phyloP scores from a whole-genome alignment of 2,888 invertebrate species.

The Psylliodes chrysocephalus region DNA sequence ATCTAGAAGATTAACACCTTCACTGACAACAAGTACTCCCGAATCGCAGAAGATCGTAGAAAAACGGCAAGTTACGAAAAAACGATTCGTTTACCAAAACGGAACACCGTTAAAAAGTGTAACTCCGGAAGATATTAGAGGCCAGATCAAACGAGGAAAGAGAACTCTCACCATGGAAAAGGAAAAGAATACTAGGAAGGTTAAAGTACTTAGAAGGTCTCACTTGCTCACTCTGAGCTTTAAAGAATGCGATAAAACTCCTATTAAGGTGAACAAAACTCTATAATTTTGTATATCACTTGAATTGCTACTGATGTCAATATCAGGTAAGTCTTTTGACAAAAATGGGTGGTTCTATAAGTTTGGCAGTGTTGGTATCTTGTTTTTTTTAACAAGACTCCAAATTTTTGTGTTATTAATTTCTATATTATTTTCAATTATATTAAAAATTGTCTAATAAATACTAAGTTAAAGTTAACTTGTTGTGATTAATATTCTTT shows the following conservation, averaged over 20 bases:
- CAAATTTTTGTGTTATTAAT: neutral
- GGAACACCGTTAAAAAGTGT: slow-evolving; percentile 38
- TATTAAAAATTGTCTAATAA: too few species aligned
- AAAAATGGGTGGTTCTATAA: neutral
- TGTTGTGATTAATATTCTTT: too few species aligned
- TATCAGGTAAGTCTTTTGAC: neutral
- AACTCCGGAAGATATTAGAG: slow-evolving; percentile 42
- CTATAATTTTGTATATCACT: slow-evolving; percentile 41
- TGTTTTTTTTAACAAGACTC: neutral
- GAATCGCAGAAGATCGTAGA: slow-evolving; percentile 43
- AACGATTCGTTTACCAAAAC: slow-evolving; percentile 38
- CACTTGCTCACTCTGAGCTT: slow-evolving; percentile 46
- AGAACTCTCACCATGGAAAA: slow-evolving; percentile 58
- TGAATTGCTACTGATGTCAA: slow-evolving; percentile 1
- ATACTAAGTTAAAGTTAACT: too few species aligned
- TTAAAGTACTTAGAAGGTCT: slow-evolving; percentile 59
- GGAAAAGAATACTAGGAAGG: slow-evolving; percentile 59
- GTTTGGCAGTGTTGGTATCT: neutral
- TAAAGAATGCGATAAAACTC: slow-evolving; percentile 48
- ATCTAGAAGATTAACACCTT: slow-evolving; percentile 42
- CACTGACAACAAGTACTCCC: slow-evolving; percentile 36
- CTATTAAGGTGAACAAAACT: slow-evolving; percentile 53
- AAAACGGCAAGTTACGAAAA: slow-evolving; percentile 52
- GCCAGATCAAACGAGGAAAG: slow-evolving; percentile 57
- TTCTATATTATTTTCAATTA: too few species aligned